A percentile compares a stretch with the other conserved stretches of the same genome.
Conservation (phyloP, 2,797 vertebrate species). For the Phoxinus dragarum region DNA sequence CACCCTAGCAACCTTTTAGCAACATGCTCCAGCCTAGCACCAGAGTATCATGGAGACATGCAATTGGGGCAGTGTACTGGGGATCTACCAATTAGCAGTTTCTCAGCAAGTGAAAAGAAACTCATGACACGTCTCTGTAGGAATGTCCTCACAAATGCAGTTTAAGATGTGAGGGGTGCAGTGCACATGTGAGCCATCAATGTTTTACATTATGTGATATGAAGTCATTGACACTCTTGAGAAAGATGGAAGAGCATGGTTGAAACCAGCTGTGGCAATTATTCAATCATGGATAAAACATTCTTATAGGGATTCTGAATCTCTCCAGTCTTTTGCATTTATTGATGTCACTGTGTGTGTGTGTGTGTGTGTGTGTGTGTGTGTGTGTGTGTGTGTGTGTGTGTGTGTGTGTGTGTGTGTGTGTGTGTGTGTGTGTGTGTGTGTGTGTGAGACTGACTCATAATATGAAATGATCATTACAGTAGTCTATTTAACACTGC, state of each 20-base stretch:
- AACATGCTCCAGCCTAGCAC: background rate
- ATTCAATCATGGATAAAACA: slow-evolving; percentile 47
- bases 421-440: background rate
- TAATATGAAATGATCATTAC: slow-evolving; percentile 31
- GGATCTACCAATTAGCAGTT: background rate
- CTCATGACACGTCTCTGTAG: background rate
- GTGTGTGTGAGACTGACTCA: slow-evolving; percentile 10
- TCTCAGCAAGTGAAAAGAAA: slow-evolving; percentile 3
- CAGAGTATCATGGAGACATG: background rate
- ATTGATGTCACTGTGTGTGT: background rate
- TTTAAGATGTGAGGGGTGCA: slow-evolving; percentile 26
- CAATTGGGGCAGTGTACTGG: background rate
- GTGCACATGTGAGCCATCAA: slow-evolving; percentile 52
- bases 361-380: too few relatives aligned
- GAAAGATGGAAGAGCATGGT: slow-evolving; percentile 47
- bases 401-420: background rate
- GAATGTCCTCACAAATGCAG: background rate
- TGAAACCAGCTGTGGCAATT: slow-evolving; percentile 50
- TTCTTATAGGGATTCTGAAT: slow-evolving; percentile 15
- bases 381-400: too few relatives aligned
- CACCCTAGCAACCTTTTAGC: background rate
- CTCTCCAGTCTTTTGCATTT: slow-evolving; percentile 38
- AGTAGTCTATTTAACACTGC: slow-evolving; percentile 20
- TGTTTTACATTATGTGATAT: slow-evolving; percentile 61
- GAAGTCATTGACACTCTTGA: slow-evolving; percentile 62